Percentiles rank a stretch among this genome's conserved stretches.
Conservation (phyloP, 2,888 invertebrate genomes). For the Hymenopus coronatus region DNA sequence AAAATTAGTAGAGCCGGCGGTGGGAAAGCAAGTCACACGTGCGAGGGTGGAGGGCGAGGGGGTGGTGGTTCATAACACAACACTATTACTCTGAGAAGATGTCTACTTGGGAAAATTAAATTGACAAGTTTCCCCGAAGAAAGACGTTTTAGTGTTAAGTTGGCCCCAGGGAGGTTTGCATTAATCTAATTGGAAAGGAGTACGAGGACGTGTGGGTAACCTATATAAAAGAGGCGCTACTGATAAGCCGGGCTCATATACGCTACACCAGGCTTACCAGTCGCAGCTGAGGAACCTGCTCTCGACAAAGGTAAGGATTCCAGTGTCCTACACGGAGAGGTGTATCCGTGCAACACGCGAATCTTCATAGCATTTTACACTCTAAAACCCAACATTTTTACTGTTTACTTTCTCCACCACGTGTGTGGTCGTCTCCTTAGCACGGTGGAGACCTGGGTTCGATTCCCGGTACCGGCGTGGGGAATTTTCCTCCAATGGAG, state of each 20-base stretch:
- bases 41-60: neutral
- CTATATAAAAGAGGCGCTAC: neutral
- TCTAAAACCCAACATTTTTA: too few relatives aligned
- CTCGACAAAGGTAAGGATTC: neutral
- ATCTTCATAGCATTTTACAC: too few relatives aligned
- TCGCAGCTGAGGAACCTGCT: neutral
- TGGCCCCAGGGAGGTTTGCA: slow-evolving; percentile 6
- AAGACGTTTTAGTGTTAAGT: neutral
- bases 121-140: slow-evolving; percentile 6
- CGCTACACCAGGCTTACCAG: neutral
- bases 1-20: neutral
- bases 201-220: neutral
- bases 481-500: too few relatives aligned
- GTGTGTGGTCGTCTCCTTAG: too few relatives aligned
- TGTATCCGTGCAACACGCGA: too few relatives aligned
- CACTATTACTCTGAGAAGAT: neutral
- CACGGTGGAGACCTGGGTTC: too few relatives aligned
- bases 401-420: too few relatives aligned
- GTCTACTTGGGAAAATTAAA: slow-evolving; percentile 11
- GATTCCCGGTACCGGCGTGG: too few relatives aligned
- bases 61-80: neutral
- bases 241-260: neutral
- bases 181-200: slow-evolving; percentile 7
- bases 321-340: too few relatives aligned
- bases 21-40: neutral